Percentiles rank a stretch among this genome's conserved stretches.
phyloP scores from a whole-genome alignment of 2,888 invertebrate genomes.

The Charanyca ferruginea region DNA sequence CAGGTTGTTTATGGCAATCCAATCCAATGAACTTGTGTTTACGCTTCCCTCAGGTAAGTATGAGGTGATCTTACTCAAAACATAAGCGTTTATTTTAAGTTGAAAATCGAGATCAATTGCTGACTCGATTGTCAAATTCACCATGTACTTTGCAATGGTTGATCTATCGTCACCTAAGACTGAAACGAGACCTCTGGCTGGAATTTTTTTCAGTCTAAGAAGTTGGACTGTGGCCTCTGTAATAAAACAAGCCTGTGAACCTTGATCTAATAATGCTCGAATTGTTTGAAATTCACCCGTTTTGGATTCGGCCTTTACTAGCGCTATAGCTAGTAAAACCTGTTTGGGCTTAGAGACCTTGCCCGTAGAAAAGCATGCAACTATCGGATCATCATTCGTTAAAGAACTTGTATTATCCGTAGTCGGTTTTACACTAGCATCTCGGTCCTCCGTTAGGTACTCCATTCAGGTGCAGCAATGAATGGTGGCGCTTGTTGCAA shows the following conservation, averaged over 20 bases:
- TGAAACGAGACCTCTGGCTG: conserved; percentile 39
- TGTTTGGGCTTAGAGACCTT: too few species aligned
- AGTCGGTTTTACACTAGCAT: neutral
- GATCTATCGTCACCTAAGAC: conserved; percentile 16
- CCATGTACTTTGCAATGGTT: conserved; percentile 13
- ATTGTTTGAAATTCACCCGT: conserved; percentile 30
- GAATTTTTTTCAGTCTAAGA: conserved; percentile 51
- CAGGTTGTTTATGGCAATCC: too few species aligned
- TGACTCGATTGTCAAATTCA: conserved; percentile 4
- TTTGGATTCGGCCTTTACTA: conserved; percentile 52
- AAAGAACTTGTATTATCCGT: too few species aligned
- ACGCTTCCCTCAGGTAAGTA: too few species aligned
- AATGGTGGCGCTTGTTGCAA: too few species aligned
- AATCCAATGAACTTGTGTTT: too few species aligned
- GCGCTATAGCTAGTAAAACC: conserved; percentile 64
- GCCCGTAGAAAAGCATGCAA: too few species aligned
- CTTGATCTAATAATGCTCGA: conserved; percentile 62
- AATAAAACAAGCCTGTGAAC: conserved; percentile 64
- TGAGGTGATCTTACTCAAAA: too few species aligned
- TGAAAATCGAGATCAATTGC: neutral
- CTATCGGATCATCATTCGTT: too few species aligned
- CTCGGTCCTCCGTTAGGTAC: conserved; percentile 1
- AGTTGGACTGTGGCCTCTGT: too few species aligned
- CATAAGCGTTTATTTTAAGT: too few species aligned
- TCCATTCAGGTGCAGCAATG: conserved; percentile 24